phyloP scores from a whole-genome alignment of 2,888 invertebrate species.

The Druceiella hillmani region DNA sequence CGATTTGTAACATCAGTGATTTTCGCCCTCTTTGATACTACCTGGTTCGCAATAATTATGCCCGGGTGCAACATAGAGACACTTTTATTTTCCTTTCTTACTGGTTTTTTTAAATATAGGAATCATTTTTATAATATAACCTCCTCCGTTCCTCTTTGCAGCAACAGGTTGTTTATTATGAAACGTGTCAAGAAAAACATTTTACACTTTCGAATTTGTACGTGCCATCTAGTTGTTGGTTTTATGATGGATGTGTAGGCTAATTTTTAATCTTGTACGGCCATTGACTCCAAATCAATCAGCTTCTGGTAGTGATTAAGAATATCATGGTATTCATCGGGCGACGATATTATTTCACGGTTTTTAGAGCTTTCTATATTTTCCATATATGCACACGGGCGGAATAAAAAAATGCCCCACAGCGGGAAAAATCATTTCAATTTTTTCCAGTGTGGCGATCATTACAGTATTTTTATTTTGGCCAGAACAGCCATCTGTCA shows the following conservation, averaged over 20 bases:
- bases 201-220: slow-evolving; percentile 12
- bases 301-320: no score
- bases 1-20: slow-evolving; percentile 14
- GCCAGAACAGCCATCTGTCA: slow-evolving; percentile 29
- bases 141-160: no score
- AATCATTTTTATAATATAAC: slow-evolving; percentile 12
- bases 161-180: slow-evolving; percentile 14
- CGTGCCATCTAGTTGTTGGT: slow-evolving; percentile 19
- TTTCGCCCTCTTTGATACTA: slow-evolving; percentile 13
- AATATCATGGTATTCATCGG: no score
- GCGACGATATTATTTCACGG: no score
- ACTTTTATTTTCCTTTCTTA: slow-evolving; percentile 12
- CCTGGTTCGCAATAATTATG: slow-evolving; percentile 11
- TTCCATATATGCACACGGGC: slow-evolving; percentile 25
- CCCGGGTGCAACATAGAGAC: slow-evolving; percentile 13
- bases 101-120: slow-evolving; percentile 11
- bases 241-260: slow-evolving; percentile 17
- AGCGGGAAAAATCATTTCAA: slow-evolving; percentile 25
- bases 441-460: slow-evolving; percentile 23
- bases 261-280: slow-evolving; percentile 15
- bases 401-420: slow-evolving; percentile 27
- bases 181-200: slow-evolving; percentile 13
- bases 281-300: slow-evolving; percentile 18
- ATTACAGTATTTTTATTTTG: slow-evolving; percentile 28
- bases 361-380: slow-evolving; percentile 22